Evolutionary conservation across 1,140 invertebrate genomes (phyloP), one percentile per base, ranked within the genome.

Genomic region (Solen grandis): DNA sequence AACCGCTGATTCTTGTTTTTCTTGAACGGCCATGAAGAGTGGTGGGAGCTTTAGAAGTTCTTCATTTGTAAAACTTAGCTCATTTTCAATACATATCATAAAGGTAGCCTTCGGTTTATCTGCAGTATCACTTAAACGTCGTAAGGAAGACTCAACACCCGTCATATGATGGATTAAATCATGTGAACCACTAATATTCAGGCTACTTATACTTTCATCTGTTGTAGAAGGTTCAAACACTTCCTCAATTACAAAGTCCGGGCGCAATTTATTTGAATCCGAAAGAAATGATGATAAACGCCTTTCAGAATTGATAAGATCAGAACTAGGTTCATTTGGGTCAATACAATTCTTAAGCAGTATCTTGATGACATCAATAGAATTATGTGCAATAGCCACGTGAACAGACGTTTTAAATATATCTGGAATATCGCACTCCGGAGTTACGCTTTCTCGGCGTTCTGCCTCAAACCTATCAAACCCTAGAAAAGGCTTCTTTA

Each of bases 341-440:
- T 94, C 93, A 29, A 94, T 91, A 8, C 93, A 93, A 84, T 93
- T 93, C 77, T 93, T 93, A 29, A 95, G 92, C 10, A 95, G 90
- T 0, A 94, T 90, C 14, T 93, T 89, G 0, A 93, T 90, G 0
- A 94, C 94, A 79, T 94, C 94, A 22, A 93, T 85, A 0, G 94
- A 92, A n/a, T 92, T 92, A 84, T 93, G 91, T 78, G 94, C 93
- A 22, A 95, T 92, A 2, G 94, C 94, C 59, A 94, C 88, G 87
- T 94, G 94, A 0, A 95, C 89, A 4, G 94, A 93, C 84, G 94
- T 94, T 52, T 76, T 90, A 92, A 94, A 94, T 31, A 94, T 92
- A 0, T 92, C 88, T 4, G 93, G 93, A 62, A 84, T 83, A 35
- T 85, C 85, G 38, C 82, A 84, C 33, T 83, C 82, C 0, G 86